Conservation (phyloP, 2,888 invertebrate species). For the Andrena chrysosceles region DNA sequence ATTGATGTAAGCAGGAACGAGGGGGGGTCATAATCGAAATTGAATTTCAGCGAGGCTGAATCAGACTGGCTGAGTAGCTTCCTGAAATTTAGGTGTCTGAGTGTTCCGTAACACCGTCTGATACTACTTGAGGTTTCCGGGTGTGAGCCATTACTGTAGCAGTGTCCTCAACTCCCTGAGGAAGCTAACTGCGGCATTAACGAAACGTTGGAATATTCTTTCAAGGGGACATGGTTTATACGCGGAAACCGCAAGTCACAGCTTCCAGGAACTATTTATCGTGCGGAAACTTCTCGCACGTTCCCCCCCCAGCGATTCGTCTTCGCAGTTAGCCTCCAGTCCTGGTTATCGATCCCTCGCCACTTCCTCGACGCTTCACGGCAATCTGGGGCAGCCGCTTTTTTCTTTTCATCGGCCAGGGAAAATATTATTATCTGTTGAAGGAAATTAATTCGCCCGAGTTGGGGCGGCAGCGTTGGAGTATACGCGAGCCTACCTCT, state of each 20-base stretch:
- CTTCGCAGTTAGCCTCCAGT: conserved; percentile 12
- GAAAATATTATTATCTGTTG: conserved; percentile 6
- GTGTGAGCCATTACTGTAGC: background rate
- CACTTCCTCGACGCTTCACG: background rate
- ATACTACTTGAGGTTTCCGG: conserved; percentile 8
- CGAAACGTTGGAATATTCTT: background rate
- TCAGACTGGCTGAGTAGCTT: conserved; percentile 9
- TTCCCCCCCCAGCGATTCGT: background rate
- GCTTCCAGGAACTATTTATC: conserved; percentile 5
- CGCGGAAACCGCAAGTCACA: conserved; percentile 1
- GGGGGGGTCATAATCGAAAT: background rate
- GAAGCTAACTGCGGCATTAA: background rate
- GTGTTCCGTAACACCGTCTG: background rate
- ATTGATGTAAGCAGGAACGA: background rate
- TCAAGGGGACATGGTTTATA: background rate
- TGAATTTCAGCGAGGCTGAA: conserved; percentile 3
- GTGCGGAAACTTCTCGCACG: conserved; percentile 12
- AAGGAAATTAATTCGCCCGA: background rate
- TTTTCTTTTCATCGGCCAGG: background rate
- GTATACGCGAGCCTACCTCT: background rate
- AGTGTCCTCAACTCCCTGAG: background rate
- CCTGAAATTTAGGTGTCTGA: background rate
- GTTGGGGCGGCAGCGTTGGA: background rate
- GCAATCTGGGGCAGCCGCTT: conserved; percentile 18
- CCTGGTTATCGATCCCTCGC: conserved; percentile 13